Evolutionary conservation across 2,797 vertebrate species (phyloP).

Genomic region (Malurus leucopterus): DNA sequence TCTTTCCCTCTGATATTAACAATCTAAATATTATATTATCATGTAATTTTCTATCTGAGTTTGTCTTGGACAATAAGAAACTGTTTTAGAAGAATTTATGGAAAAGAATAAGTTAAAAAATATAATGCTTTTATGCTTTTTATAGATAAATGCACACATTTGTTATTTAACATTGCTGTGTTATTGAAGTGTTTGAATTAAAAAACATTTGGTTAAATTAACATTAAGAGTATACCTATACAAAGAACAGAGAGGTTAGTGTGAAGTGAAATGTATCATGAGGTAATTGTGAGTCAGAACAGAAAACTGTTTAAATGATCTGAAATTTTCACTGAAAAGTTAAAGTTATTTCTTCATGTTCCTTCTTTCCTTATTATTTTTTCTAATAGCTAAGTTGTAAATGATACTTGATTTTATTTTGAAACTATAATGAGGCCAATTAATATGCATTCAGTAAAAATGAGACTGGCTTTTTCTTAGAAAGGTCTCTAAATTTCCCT

Average conservation of each 20-base stretch:
- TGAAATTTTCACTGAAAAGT: background rate
- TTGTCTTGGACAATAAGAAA: background rate
- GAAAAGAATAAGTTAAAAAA: background rate
- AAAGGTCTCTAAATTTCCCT: background rate
- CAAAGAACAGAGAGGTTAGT: constrained; percentile 12
- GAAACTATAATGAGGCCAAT: constrained; percentile 16
- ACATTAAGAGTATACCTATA: background rate
- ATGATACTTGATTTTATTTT: constrained; percentile 43
- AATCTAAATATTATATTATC: background rate
- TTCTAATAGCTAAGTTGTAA: constrained; percentile 10
- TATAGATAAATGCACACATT: background rate
- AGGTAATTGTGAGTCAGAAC: constrained; percentile 25
- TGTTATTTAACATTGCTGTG: background rate
- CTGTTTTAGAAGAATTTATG: background rate
- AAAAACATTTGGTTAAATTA: constrained; percentile 54
- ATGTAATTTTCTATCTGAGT: background rate
- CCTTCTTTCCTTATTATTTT: constrained; percentile 18
- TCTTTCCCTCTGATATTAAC: background rate
- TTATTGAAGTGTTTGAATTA: constrained; percentile 51
- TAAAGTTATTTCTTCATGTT: background rate
- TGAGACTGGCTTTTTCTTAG: background rate
- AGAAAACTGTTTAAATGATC: background rate
- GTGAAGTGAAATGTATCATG: constrained; percentile 30
- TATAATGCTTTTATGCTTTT: background rate
- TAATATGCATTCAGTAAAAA: background rate